phyloP scores from a whole-genome alignment of 30 jellyfish, hydroid and myxozoan genomes.

The Morbakka virulenta region DNA sequence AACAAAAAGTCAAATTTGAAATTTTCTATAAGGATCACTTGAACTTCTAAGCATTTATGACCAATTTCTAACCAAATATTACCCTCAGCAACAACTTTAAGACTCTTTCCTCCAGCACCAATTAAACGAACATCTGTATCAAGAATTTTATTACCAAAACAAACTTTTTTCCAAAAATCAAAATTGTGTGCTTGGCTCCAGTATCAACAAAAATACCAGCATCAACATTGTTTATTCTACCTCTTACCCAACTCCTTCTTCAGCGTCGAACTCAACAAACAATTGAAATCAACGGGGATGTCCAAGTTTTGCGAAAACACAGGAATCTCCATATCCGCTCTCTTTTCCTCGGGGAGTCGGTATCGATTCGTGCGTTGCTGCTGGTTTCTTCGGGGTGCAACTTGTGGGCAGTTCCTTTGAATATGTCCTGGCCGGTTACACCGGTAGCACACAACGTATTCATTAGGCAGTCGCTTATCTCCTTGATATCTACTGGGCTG shows the following conservation, averaged over 20 bases:
- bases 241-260: constrained; percentile 53
- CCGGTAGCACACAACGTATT: constrained; percentile 8
- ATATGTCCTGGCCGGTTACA: constrained; percentile 40
- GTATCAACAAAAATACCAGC: constrained; percentile 43
- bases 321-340: constrained; percentile 35
- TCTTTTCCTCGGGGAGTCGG: constrained; percentile 19
- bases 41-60: background rate
- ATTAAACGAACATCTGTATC: constrained; percentile 13
- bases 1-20: constrained; percentile 32
- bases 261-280: constrained; percentile 28
- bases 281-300: constrained; percentile 42
- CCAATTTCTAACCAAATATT: constrained; percentile 13
- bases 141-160: constrained; percentile 1
- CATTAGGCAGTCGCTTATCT: constrained; percentile 3
- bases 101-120: constrained; percentile 17
- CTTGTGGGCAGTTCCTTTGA: constrained; percentile 27
- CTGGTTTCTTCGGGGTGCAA: constrained; percentile 31
- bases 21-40: background rate
- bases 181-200: constrained; percentile 44
- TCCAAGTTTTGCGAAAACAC: constrained; percentile 10
- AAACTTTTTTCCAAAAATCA: constrained; percentile 30
- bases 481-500: constrained; percentile 26
- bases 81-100: constrained; percentile 29
- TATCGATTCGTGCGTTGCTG: constrained; percentile 27
- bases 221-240: constrained; percentile 12